Percentiles rank a stretch among this genome's conserved stretches.
phyloP scores from a whole-genome alignment of 2,797 vertebrate species.

The Alauda arvensis region DNA sequence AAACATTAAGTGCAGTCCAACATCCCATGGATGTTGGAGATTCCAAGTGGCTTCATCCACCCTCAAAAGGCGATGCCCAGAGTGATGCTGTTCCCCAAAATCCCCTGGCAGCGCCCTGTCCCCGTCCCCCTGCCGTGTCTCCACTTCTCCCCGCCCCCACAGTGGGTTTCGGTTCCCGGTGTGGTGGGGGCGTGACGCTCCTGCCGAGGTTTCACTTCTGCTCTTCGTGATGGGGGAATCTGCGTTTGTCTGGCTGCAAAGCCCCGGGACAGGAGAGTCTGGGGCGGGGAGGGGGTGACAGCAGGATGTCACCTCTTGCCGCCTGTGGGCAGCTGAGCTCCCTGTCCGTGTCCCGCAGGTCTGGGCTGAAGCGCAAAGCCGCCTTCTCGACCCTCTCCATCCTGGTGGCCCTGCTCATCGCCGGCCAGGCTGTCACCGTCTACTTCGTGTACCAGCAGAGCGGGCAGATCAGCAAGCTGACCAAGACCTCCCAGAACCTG shows the following conservation, averaged over 20 bases:
- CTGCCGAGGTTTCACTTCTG: constrained; percentile 18
- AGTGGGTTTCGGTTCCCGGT: neutral
- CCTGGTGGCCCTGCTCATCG: constrained; percentile 85
- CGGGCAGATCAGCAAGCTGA: constrained; percentile 78
- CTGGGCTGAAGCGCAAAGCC: constrained; percentile 65
- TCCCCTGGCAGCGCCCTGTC: neutral
- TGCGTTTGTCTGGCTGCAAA: neutral
- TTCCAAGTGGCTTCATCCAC: neutral
- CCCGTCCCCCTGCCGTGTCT: accelerated
- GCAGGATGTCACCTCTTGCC: neutral
- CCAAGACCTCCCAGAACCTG: constrained; percentile 71
- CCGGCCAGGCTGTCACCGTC: constrained; percentile 84
- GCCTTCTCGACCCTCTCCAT: constrained; percentile 79
- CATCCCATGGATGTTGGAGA: neutral
- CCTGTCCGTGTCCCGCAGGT: neutral
- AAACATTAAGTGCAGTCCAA: accelerated
- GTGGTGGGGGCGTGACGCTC: neutral
- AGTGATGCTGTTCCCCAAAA: neutral
- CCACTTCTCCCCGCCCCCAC: accelerated
- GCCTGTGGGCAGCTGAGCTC: neutral
- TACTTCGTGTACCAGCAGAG: constrained; percentile 85
- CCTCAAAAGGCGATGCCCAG: neutral
- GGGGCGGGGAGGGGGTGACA: neutral
- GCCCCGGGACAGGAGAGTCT: neutral
- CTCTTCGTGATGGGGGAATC: accelerated